Percentiles rank a stretch among this genome's conserved stretches.
Evolutionary conservation across 1,140 invertebrate species (phyloP).

Genomic region (Nephila pilipes): DNA sequence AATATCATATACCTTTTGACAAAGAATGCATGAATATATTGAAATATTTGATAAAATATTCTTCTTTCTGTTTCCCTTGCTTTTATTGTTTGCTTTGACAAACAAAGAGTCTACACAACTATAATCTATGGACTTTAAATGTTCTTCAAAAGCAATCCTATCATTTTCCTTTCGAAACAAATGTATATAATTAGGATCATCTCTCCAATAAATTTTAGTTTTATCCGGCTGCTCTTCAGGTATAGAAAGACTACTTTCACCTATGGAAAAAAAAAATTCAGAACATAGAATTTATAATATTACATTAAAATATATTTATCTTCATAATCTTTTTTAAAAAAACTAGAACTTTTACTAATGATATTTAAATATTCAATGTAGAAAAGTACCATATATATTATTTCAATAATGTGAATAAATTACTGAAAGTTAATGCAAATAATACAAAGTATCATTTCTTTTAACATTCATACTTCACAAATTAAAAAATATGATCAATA

Average conservation of each 20-base stretch:
- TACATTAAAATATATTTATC: not conserved
- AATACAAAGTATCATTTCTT: too few relatives aligned
- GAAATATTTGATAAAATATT: not conserved
- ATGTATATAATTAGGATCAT: conserved; percentile 66
- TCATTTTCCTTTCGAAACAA: conserved; percentile 71
- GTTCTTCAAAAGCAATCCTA: conserved; percentile 73
- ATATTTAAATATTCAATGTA: too few relatives aligned
- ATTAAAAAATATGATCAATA: too few relatives aligned
- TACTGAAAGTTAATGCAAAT: too few relatives aligned
- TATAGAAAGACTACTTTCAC: not conserved
- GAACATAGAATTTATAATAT: not conserved
- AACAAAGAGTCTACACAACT: conserved; percentile 76
- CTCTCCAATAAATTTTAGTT: conserved; percentile 28
- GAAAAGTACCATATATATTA: too few relatives aligned
- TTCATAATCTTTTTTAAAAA: too few relatives aligned
- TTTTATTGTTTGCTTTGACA: conserved; percentile 23
- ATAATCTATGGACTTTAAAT: conserved; percentile 75
- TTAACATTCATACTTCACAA: too few relatives aligned
- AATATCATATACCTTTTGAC: conserved; percentile 23
- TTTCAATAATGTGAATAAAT: too few relatives aligned
- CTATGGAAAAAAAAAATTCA: not conserved
- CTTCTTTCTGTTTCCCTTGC: not conserved
- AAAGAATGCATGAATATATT: not conserved
- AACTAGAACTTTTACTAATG: too few relatives aligned
- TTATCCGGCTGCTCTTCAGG: not conserved